A percentile compares a stretch with the other conserved stretches of the same genome.
These are phyloP conservation scores for Arge pagana DNA, from an alignment of 2,888 invertebrate species.

Conservation along the genomic window DNA sequence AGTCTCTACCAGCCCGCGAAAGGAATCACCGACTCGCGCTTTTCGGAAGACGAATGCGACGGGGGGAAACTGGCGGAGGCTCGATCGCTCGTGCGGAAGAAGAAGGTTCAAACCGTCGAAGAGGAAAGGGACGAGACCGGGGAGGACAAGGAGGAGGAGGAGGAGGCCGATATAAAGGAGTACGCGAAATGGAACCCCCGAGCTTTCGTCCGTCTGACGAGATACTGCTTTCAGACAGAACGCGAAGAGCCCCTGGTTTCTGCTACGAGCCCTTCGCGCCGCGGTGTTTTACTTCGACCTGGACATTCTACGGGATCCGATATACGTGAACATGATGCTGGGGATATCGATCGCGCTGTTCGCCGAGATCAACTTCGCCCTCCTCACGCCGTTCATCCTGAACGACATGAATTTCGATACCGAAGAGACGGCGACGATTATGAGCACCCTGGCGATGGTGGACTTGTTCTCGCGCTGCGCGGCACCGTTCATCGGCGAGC, in stretches of 20 bases:
- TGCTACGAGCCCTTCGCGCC: constrained; percentile 33
- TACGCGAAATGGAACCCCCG: too few relatives aligned
- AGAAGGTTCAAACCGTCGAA: constrained; percentile 21
- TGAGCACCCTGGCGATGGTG: constrained; percentile 65
- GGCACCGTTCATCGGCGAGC: constrained; percentile 71
- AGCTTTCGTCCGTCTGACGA: not conserved
- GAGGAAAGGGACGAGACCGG: constrained; percentile 33
- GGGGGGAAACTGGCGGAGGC: constrained; percentile 12
- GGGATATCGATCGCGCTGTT: constrained; percentile 72
- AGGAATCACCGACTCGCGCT: not conserved
- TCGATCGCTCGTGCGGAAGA: constrained; percentile 23
- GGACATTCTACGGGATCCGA: constrained; percentile 68
- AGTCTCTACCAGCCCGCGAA: constrained; percentile 20
- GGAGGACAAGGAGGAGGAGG: constrained; percentile 33
- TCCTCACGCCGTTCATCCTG: constrained; percentile 70
- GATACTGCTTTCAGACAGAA: not conserved
- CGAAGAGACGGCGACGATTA: constrained; percentile 64
- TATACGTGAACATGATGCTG: constrained; percentile 70
- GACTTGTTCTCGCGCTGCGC: constrained; percentile 67
- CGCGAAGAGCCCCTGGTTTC: not conserved
- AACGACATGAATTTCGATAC: constrained; percentile 66
- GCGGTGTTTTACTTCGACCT: constrained; percentile 68
- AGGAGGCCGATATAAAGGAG: constrained; percentile 18
- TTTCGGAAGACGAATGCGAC: constrained; percentile 12
- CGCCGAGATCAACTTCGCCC: constrained; percentile 72